Conservation (phyloP, 37 sponge, comb jelly and placozoan species). For the Cliona cf. orientalis region DNA sequence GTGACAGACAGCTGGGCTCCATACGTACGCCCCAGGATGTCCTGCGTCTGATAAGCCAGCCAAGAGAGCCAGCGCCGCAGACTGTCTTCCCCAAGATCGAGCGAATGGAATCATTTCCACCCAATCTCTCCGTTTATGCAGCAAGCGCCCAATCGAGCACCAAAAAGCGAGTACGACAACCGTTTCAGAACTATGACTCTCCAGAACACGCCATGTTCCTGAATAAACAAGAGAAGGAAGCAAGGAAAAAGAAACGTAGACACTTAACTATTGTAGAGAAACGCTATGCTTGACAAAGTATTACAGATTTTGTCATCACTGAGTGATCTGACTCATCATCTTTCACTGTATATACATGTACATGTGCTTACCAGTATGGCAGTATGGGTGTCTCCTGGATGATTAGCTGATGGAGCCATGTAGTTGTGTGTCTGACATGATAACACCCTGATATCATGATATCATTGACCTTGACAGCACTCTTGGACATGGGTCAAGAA, state of each 20-base stretch:
- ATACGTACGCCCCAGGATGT: conserved; percentile 27
- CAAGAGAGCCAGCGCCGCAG: background rate
- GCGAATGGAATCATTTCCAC: conserved; percentile 18
- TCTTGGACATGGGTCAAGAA: too few species aligned
- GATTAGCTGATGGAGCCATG: too few species aligned
- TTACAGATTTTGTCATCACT: too few species aligned
- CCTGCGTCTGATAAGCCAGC: background rate
- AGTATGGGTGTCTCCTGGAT: too few species aligned
- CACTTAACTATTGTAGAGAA: conserved; percentile 9
- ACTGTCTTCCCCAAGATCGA: conserved; percentile 10
- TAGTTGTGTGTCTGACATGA: too few species aligned
- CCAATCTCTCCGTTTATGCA: conserved; percentile 59
- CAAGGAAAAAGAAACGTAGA: conserved; percentile 6
- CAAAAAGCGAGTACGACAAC: conserved; percentile 7
- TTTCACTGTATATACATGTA: too few species aligned
- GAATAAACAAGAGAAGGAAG: conserved; percentile 36
- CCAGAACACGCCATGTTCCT: conserved; percentile 60
- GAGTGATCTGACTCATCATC: too few species aligned
- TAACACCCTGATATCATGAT: too few species aligned
- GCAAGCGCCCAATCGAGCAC: background rate
- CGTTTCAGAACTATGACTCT: conserved; percentile 64
- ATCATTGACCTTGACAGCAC: too few species aligned
- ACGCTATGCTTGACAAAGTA: too few species aligned
- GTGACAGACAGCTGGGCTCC: conserved; percentile 25
- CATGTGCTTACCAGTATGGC: too few species aligned